phyloP scores from a whole-genome alignment of 2,888 invertebrate species.

The Blomia tropicalis region DNA sequence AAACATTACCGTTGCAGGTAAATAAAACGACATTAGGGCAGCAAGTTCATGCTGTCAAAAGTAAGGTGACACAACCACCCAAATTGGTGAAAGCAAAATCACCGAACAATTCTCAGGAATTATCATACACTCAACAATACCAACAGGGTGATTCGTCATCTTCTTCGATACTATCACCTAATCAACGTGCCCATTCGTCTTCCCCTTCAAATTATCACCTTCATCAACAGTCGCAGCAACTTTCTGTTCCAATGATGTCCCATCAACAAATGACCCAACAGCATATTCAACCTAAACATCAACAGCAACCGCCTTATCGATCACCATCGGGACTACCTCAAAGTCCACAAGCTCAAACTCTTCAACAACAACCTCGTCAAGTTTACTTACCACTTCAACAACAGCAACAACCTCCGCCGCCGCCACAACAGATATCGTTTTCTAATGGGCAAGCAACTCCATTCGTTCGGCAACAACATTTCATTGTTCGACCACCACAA shows the following conservation, averaged over 20 bases:
- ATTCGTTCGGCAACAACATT: background rate
- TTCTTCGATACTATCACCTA: background rate
- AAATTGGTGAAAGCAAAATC: background rate
- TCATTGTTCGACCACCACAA: background rate
- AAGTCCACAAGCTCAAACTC: conserved; percentile 21
- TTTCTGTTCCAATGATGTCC: conserved; percentile 7
- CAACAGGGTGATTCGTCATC: background rate
- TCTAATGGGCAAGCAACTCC: background rate
- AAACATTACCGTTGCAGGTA: background rate
- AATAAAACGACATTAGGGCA: no score
- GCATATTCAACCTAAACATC: conserved; percentile 16
- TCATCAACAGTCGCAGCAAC: conserved; percentile 1
- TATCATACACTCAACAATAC: background rate
- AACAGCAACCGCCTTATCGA: conserved; percentile 25
- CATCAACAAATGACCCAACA: background rate
- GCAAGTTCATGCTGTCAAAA: background rate
- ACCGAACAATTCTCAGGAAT: background rate
- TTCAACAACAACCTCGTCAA: background rate
- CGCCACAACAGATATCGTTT: background rate
- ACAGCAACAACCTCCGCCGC: background rate
- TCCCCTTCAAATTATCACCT: conserved; percentile 1
- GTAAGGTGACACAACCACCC: background rate
- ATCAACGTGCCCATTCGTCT: background rate
- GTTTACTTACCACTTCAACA: background rate
- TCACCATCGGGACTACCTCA: no score